Evolutionary conservation across 2,797 vertebrate species (phyloP).

Genomic region (Neoniphon sammara): DNA sequence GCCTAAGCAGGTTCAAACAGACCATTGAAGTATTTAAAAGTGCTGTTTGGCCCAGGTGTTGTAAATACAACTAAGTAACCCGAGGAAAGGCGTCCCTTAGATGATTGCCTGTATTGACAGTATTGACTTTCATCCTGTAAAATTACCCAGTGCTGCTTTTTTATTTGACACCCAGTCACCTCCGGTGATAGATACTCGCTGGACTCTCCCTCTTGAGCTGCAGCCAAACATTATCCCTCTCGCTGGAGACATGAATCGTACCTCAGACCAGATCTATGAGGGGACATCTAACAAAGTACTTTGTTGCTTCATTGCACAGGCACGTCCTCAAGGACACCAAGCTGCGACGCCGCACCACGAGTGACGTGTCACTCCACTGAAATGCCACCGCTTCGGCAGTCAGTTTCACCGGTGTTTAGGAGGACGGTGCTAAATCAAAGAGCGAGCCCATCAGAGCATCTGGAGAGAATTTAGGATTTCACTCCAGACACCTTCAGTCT

Average conservation of each 20-base stretch:
- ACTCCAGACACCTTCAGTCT: neutral
- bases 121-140: constrained; percentile 62
- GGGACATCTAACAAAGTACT: constrained; percentile 50
- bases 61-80: constrained; percentile 35
- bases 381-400: neutral
- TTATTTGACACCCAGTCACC: constrained; percentile 66
- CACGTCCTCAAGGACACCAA: constrained; percentile 47
- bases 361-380: constrained; percentile 23
- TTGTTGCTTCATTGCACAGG: constrained; percentile 50
- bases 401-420: neutral
- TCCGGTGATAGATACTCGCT: constrained; percentile 50
- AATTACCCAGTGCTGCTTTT: constrained; percentile 58
- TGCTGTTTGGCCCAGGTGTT: neutral
- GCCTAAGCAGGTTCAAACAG: constrained; percentile 19
- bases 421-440: neutral
- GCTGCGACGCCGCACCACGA: neutral
- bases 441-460: neutral
- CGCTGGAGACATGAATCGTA: constrained; percentile 30
- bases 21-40: neutral
- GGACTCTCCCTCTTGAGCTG: constrained; percentile 38
- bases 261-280: constrained; percentile 37
- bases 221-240: constrained; percentile 49
- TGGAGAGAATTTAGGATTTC: neutral
- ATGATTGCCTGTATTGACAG: constrained; percentile 54
- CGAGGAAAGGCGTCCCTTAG: constrained; percentile 39